Base-by-base conservation (phyloP, 2,113 vertebrate species). In the Chamaea fasciata region DNA sequence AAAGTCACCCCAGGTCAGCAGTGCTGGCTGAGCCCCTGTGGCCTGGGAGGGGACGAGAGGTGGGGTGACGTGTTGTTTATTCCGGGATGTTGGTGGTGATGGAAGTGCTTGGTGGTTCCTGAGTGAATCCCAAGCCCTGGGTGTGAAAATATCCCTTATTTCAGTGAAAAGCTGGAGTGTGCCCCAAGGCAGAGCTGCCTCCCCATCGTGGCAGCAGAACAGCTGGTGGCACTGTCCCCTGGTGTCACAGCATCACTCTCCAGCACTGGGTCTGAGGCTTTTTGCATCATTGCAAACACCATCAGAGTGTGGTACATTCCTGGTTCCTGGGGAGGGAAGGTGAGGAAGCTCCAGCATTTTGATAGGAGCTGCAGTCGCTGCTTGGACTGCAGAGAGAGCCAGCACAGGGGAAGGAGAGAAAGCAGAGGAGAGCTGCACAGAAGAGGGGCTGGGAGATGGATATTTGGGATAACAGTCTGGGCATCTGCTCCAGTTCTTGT, bases 21-120 rank as follows among this genome's bases (percentile, higher is more conserved):
- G 18, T 35, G 57, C 26, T 89, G 73, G 56, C 19, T 49, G 42
- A 74, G 59, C 24, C 50, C 23, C 44, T 21, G 33, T 19, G 42
- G 33, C 49, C 41, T 76, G n/a, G 37, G 33, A n/a, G 41, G 27
- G 56, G 26, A 19, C 5, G 2, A 16, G 62, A 64, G 26, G 5
- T 22, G 49, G 27, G 24, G 3, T 71, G 83, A 31, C 39, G 8
- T 27, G 50, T 21, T 3, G 7, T 15, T 68, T 46, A 11, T n/a
- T 69, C 26, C 0, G 0, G 57, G 7, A 17, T 0, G 1, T 7
- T 27, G 57, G 7, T 11, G 31, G 7, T 83, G 63, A 4, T 2
- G 24, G 4, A 18, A 69, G 15, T 31, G 47, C 68, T 56, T 28
- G 37, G 33, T 7, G 16, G 4, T 65, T 83, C 8, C 68, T 23